Conservation (phyloP, 2,797 vertebrate species). For the Knipowitschia caucasica region DNA sequence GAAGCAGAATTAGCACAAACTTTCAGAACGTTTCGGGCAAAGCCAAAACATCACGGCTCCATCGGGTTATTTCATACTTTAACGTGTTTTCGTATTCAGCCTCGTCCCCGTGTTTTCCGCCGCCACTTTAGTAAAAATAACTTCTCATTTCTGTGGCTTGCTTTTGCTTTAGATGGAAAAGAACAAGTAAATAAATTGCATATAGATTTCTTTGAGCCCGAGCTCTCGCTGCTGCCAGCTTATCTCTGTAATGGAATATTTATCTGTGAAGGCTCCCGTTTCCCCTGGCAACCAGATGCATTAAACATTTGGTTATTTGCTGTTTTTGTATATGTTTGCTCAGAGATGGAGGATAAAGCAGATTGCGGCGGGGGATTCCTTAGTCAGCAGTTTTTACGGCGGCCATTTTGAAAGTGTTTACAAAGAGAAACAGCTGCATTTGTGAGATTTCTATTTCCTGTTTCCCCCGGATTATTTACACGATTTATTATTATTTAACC, state of each 20-base stretch:
- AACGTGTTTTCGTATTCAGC: not conserved
- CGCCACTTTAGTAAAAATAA: slow-evolving; percentile 10
- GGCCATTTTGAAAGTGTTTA: slow-evolving; percentile 32
- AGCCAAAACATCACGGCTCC: no score
- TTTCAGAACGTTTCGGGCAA: no score
- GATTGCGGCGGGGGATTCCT: slow-evolving; percentile 36
- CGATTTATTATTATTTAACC: slow-evolving; percentile 48
- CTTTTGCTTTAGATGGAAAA: slow-evolving; percentile 21
- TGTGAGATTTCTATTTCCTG: slow-evolving; percentile 59
- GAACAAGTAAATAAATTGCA: slow-evolving; percentile 51
- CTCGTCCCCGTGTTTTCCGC: slow-evolving; percentile 14
- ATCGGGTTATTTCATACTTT: no score
- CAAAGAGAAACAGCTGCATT: slow-evolving; percentile 34
- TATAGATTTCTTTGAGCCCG: slow-evolving; percentile 47
- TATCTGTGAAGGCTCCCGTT: slow-evolving; percentile 53
- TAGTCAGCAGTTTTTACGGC: slow-evolving; percentile 47
- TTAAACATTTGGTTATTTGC: slow-evolving; percentile 52
- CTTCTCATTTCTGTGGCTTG: not conserved
- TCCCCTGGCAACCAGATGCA: slow-evolving; percentile 50
- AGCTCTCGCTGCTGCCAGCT: slow-evolving; percentile 41
- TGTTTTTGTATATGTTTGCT: slow-evolving; percentile 43
- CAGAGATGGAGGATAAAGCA: slow-evolving; percentile 49
- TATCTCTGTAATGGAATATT: slow-evolving; percentile 73
- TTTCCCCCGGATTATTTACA: slow-evolving; percentile 54
- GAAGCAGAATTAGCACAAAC: no score